These are phyloP conservation scores for Ameiurus melas DNA, from an alignment of 2,113 vertebrate species.

Conservation along the genomic window DNA sequence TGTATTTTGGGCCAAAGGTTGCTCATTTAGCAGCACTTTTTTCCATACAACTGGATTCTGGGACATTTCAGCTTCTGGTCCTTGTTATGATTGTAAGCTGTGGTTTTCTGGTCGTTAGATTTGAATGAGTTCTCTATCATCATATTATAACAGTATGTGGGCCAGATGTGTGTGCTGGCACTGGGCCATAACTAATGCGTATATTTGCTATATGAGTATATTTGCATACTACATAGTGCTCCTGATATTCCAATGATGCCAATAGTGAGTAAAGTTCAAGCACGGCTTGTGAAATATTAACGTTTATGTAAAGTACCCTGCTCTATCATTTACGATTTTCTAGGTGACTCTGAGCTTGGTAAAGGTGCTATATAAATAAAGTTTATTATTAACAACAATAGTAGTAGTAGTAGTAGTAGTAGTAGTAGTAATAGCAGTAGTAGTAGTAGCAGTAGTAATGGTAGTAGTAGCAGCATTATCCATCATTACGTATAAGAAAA, in stretches of 20 bases:
- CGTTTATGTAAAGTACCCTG: neutral
- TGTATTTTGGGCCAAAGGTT: neutral
- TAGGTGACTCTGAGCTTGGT: neutral
- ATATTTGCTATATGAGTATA: constrained; percentile 5
- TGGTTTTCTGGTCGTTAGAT: neutral
- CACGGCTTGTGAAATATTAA: neutral
- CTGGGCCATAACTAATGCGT: neutral
- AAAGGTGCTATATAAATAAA: neutral
- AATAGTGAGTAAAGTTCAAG: neutral
- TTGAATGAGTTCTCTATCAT: neutral
- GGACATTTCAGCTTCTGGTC: neutral
- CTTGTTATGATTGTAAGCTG: neutral
- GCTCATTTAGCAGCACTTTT: neutral
- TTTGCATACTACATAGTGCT: neutral
- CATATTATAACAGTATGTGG: neutral
- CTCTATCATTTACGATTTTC: neutral
- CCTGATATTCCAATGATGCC: neutral
- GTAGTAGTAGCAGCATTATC: neutral
- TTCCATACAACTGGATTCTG: neutral
- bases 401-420: neutral
- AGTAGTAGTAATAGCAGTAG: neutral
- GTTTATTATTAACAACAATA: neutral
- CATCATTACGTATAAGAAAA: no score
- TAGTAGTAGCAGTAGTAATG: neutral
- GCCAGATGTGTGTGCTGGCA: constrained; percentile 8